Base-by-base conservation (phyloP, 2,113 vertebrate genomes). In the Progne subis region DNA sequence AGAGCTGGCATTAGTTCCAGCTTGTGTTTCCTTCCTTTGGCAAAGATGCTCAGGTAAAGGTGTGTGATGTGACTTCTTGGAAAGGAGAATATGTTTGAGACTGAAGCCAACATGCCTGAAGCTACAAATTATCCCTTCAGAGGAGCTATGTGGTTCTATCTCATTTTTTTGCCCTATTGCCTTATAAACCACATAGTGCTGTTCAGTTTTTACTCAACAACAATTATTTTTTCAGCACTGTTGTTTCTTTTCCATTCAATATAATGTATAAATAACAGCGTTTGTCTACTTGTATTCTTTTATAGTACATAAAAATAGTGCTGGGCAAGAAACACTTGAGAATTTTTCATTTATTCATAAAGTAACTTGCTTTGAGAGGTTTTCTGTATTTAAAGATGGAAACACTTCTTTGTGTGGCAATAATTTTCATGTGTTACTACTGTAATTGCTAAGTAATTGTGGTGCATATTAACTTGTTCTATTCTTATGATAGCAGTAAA, bases 21-120 rank as follows among this genome's bases (percentile, higher is more conserved):
- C 76, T 90, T 93, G 79, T 81, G 47, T 56, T 81, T 94, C 69
- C 69, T 84, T 94, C 76, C 83, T 91, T 91, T 82, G 81, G 74
- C 79, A 90, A 41, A 88, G 41, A 8, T 50, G 15, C 21, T 77
- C 9, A 41, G 46, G 67, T 92, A 60, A 86, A 94, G 69, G 61
- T 92, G 49, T 81, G 37, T 53, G 84, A 79, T 53, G 12, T 82
- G 80, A 68, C 68, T 92, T 94, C 79, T 77, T 88, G 80, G 79
- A 86, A 95, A 82, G 37, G 61, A 69, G 19, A 71, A n/a, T 47
- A 6, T 59, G 19, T 75, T 78, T 81, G 64, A 81, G 68, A 65
- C 47, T 80, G 79, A 90, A 88, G 57, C 84, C 80, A 94, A 61
- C 14, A 11, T 24, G 80, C 88, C 80, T 76, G 86, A 96, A 90